Evolutionary conservation across 2,113 vertebrate species (phyloP).

Genomic region (Nerophis ophidion): DNA sequence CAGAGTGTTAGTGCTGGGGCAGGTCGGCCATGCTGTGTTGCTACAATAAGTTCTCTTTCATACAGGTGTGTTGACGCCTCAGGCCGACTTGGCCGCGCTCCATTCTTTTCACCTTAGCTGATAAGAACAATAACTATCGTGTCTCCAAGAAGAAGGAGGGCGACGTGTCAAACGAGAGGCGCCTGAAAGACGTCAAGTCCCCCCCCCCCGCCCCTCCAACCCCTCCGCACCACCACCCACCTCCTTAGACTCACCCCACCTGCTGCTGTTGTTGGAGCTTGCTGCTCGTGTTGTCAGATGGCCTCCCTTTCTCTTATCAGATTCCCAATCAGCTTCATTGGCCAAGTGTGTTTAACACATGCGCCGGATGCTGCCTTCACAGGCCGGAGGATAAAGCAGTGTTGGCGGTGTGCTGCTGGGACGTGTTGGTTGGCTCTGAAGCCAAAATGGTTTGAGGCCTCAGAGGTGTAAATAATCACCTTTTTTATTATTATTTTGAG

Average conservation of each 20-base stretch:
- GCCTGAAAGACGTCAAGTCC: constrained; percentile 65
- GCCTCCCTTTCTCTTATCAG: too few relatives aligned
- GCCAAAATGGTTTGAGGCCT: too few relatives aligned
- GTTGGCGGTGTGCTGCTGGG: too few relatives aligned
- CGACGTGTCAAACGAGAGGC: constrained; percentile 90
- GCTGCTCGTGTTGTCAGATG: constrained; percentile 83
- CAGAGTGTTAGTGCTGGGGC: constrained; percentile 75
- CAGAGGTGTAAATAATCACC: too few relatives aligned
- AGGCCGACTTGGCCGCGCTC: constrained; percentile 92
- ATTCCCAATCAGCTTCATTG: too few relatives aligned
- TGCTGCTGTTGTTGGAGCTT: constrained; percentile 98
- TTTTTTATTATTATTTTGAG: too few relatives aligned
- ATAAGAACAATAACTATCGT: constrained; percentile 99
- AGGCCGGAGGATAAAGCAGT: too few relatives aligned
- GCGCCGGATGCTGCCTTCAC: too few relatives aligned
- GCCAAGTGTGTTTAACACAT: too few relatives aligned
- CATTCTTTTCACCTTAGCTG: constrained; percentile 96
- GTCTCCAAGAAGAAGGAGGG: constrained; percentile 79
- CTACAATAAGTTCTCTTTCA: constrained; percentile 92
- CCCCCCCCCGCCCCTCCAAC: too few relatives aligned
- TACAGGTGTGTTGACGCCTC: constrained; percentile 99
- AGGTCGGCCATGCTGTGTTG: constrained; percentile 82
- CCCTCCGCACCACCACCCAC: too few relatives aligned
- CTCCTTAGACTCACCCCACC: constrained; percentile 31
- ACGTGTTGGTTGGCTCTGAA: too few relatives aligned